Percentiles rank a stretch among this genome's conserved stretches.
phyloP scores from a whole-genome alignment of 1,140 invertebrate species.

The Zaprionus vittiger region DNA sequence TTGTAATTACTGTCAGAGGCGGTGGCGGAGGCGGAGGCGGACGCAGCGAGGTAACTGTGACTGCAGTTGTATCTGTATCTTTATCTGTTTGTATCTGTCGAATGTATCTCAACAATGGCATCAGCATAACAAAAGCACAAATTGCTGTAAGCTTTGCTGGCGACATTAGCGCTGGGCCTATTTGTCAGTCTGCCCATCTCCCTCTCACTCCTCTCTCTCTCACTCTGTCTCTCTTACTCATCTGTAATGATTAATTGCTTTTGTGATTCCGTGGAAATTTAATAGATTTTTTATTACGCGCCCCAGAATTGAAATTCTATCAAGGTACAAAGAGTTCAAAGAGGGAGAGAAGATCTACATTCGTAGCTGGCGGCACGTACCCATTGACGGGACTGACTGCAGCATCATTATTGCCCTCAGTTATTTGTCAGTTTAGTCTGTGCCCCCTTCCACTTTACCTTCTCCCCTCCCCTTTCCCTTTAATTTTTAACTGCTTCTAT shows the following conservation, averaged over 20 bases:
- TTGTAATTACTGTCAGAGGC: conserved; percentile 67
- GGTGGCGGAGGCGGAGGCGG: background rate
- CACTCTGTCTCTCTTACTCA: conserved; percentile 39
- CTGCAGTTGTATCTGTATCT: conserved; percentile 38
- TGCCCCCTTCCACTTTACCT: background rate
- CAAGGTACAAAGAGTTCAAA: conserved; percentile 53
- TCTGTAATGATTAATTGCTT: conserved; percentile 79
- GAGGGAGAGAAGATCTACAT: background rate
- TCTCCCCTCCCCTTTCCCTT: background rate
- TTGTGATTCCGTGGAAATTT: conserved; percentile 82
- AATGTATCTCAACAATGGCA: conserved; percentile 59
- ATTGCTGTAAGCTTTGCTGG: conserved; percentile 66
- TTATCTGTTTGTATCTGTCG: conserved; percentile 27
- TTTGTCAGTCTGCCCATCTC: background rate
- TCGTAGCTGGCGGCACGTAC: conserved; percentile 45
- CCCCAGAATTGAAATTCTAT: conserved; percentile 75
- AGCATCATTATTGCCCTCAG: conserved; percentile 77
- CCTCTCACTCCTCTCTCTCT: background rate
- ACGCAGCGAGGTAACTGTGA: no score
- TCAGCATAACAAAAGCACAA: conserved; percentile 77
- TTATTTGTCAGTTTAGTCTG: conserved; percentile 70
- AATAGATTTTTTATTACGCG: conserved; percentile 75
- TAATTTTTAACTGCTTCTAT: conserved; percentile 22
- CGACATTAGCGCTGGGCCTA: conserved; percentile 3
- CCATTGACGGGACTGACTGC: conserved; percentile 31